These are phyloP conservation scores for Gouania willdenowi DNA, from an alignment of 2,797 vertebrate genomes.

Conservation along the genomic window DNA sequence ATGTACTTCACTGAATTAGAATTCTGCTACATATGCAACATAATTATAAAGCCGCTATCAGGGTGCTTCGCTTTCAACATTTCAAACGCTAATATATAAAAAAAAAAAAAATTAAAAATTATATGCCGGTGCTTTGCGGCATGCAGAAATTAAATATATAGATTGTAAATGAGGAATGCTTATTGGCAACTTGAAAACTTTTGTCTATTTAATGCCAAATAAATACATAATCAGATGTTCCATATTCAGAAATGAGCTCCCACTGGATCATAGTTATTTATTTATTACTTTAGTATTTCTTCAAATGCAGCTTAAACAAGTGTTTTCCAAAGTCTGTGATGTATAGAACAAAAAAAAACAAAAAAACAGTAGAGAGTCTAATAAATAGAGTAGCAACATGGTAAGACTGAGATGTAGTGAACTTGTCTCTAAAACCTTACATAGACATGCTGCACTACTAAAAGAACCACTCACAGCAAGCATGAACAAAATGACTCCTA, in stretches of 20 bases:
- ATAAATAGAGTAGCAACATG: no score
- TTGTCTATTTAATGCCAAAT: conserved; percentile 6
- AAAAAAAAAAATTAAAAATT: conserved; percentile 42
- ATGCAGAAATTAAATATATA: conserved; percentile 23
- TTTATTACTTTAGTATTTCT: conserved; percentile 3
- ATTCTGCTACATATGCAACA: conserved; percentile 55
- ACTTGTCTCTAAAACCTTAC: no score
- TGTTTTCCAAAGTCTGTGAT: no score
- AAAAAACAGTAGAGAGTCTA: no score
- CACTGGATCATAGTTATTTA: no score
- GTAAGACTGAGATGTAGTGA: no score
- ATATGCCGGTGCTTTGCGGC: conserved; percentile 19
- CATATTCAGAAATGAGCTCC: no score
- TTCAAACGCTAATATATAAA: conserved; percentile 47
- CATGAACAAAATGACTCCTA: conserved; percentile 14
- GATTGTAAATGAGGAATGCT: conserved; percentile 4
- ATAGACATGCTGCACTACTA: neutral
- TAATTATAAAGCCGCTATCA: conserved; percentile 38
- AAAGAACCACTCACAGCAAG: conserved; percentile 9
- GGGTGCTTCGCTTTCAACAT: conserved; percentile 26
- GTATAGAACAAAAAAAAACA: no score
- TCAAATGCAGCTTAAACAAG: no score
- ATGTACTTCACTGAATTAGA: conserved; percentile 49
- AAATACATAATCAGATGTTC: conserved; percentile 1
- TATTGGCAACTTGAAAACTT: conserved; percentile 3